Base-by-base conservation (phyloP, 2,888 invertebrate species). In the Eilema griseolum region DNA sequence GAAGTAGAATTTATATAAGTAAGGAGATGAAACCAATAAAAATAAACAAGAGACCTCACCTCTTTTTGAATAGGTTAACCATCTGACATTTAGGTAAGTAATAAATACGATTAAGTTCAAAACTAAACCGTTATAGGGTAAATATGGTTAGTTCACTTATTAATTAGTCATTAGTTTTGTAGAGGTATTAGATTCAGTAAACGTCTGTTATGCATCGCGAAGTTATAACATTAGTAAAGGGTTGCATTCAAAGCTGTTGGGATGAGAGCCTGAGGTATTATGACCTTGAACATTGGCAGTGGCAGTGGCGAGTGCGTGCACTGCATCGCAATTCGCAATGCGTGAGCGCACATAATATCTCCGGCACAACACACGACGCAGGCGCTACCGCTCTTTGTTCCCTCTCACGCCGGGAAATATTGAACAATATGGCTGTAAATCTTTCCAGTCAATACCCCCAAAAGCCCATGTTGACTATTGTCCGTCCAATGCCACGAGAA, bases 311-410 rank as follows among this genome's bases (percentile, higher is more conserved):
- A 81, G 75, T 24, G 85, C 92, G 93, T 94, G 93, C 83, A 73
- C 71, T 74, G 93, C 89, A 92, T 93, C 74, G 68, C 84, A 90
- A 93, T 90, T 93, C 74, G 68, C 84, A 90, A 93, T 90, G 82
- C 72, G 78, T 76, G 74, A 75, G 74, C 79, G 78, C 83, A 82
- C 85, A 84, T 83, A 46, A 46, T 52, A 85, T 86, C 86, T 85
- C 86, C 70, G 56, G 85, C 80, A 85, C 85, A 80, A 28, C n/a
- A 78, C 72, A 70, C 78, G 75, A 72, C 77, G 71, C 82, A 64
- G 46, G 65, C 74, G 69, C 76, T 75, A 74, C 61, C 68, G 73
- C 85, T 85, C 88, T 91, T 92, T 92, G 91, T 90, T 83, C 81
- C 72, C 83, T 77, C 74, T 73, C 78, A 74, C 78, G 62, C 82